Percentiles rank a stretch among this genome's conserved stretches.
phyloP scores from a whole-genome alignment of 2,113 vertebrate species.

The Brachyistius frenatus region DNA sequence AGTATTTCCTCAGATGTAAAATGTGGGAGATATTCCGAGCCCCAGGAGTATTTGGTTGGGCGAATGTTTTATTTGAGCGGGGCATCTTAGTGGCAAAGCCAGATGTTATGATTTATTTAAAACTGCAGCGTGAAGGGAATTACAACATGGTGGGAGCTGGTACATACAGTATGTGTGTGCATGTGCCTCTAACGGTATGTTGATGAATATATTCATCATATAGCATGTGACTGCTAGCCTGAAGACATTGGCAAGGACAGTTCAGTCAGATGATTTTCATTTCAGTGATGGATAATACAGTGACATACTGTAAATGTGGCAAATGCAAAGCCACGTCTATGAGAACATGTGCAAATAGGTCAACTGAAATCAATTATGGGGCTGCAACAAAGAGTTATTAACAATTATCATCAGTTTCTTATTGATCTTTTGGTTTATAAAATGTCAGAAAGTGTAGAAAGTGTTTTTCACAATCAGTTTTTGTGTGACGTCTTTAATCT shows the following conservation, averaged over 20 bases:
- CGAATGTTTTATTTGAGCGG: conserved; percentile 72
- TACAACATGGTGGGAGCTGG: conserved; percentile 47
- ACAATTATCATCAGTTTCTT: too few species aligned
- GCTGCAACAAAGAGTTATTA: not conserved
- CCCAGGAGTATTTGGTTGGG: conserved; percentile 66
- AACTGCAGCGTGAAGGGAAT: conserved; percentile 74
- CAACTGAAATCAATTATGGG: conserved; percentile 5
- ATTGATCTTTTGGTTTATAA: too few species aligned
- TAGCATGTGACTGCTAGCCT: conserved; percentile 24
- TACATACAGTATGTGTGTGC: conserved; percentile 4
- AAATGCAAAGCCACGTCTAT: not conserved
- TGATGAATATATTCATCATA: conserved; percentile 25
- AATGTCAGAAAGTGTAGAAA: too few species aligned
- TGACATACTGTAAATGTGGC: not conserved
- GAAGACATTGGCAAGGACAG: conserved; percentile 38
- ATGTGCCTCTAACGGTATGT: conserved; percentile 24
- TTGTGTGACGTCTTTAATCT: too few species aligned
- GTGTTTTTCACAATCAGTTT: too few species aligned
- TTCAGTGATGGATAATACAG: not conserved
- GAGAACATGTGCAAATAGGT: not conserved
- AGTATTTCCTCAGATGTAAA: conserved; percentile 65
- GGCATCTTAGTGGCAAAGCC: conserved; percentile 58
- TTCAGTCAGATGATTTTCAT: conserved; percentile 43
- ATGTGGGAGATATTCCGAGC: conserved; percentile 67
- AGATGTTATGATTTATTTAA: conserved; percentile 77